Conservation (phyloP, 1,140 invertebrate species). For the Bactericera cockerelli region DNA sequence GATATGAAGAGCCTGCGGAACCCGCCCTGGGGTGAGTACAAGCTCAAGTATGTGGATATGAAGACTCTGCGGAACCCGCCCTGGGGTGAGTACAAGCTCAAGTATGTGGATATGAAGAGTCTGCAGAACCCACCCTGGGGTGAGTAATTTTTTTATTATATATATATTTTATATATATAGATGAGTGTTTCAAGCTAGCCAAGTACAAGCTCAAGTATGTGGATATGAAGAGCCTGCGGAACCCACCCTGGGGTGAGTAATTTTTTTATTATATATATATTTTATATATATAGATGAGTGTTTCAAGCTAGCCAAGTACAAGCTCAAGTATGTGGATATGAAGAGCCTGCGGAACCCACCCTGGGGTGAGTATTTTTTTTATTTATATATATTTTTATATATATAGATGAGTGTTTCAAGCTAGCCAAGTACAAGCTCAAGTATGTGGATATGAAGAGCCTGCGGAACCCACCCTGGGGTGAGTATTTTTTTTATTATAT, state of each 20-base stretch:
- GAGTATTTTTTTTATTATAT: constrained; percentile 28
- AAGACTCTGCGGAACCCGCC: constrained; percentile 60
- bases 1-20: constrained; percentile 54
- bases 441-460: constrained; percentile 54
- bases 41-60: constrained; percentile 52
- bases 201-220: too few relatives aligned
- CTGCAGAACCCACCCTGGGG: constrained; percentile 69
- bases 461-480: constrained; percentile 72
- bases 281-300: too few relatives aligned
- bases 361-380: constrained; percentile 53
- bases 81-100: constrained; percentile 53
- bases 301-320: constrained; percentile 62
- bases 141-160: constrained; percentile 35
- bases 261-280: too few relatives aligned
- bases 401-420: too few relatives aligned
- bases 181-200: too few relatives aligned
- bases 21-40: constrained; percentile 74
- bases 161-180: too few relatives aligned
- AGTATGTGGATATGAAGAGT: constrained; percentile 56
- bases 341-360: constrained; percentile 60
- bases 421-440: constrained; percentile 57
- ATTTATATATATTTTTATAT: too few relatives aligned
- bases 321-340: constrained; percentile 52
- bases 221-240: too few relatives aligned
- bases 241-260: too few relatives aligned